A percentile compares a stretch with the other conserved stretches of the same genome.
phyloP scores from a whole-genome alignment of 2,888 invertebrate genomes.

The Drosophila macrospina region DNA sequence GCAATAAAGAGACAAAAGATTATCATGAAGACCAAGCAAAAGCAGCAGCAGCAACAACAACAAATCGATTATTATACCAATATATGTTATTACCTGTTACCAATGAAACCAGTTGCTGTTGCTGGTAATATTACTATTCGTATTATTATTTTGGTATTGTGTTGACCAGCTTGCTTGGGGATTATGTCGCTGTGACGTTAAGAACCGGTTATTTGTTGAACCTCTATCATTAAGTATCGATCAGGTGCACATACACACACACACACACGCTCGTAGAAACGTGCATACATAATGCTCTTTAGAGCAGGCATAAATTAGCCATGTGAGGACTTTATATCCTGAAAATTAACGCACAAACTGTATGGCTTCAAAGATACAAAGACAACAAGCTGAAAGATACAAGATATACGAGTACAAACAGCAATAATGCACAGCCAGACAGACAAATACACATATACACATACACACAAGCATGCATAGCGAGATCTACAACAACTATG shows the following conservation, averaged over 20 bases:
- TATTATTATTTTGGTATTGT: conserved; percentile 19
- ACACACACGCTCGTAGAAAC: conserved; percentile 5
- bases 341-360: conserved; percentile 68
- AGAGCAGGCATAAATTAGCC: conserved; percentile 53
- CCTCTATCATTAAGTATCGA: conserved; percentile 56
- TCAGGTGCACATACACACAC: conserved; percentile 46
- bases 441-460: conserved; percentile 27
- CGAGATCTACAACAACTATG: conserved; percentile 28
- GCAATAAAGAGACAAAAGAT: conserved; percentile 58
- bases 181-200: conserved; percentile 50
- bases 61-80: conserved; percentile 76
- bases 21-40: conserved; percentile 51
- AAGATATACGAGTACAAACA: conserved; percentile 31
- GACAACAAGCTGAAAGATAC: conserved; percentile 30
- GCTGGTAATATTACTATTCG: conserved; percentile 4
- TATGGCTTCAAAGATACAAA: conserved; percentile 63
- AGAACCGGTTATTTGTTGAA: conserved; percentile 49
- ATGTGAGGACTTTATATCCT: conserved; percentile 47
- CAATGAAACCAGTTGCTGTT: conserved; percentile 58
- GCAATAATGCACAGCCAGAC: conserved; percentile 31
- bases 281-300: conserved; percentile 39
- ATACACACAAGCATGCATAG: conserved; percentile 23
- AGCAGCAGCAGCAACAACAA: conserved; percentile 36
- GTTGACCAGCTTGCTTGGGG: conserved; percentile 20
- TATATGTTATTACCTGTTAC: conserved; percentile 59